Base-by-base conservation (phyloP, 35 echinoderm and acorn worm genomes). In the Chiridota heheva region DNA sequence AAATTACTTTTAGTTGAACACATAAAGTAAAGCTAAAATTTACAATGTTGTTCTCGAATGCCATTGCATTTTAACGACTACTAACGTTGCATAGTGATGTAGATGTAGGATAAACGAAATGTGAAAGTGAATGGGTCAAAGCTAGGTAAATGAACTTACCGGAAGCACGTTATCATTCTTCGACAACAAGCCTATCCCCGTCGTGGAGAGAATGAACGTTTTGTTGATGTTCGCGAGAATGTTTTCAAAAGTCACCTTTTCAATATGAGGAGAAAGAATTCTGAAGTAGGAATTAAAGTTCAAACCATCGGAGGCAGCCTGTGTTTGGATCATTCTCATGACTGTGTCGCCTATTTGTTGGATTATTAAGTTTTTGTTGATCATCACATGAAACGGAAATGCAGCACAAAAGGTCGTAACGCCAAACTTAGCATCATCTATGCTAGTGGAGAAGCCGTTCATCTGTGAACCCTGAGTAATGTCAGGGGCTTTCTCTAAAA, bases 311-410 rank as follows among this genome's bases (percentile, higher is more conserved):
- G 60, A 60, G 26, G 87, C 82, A 60, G 76, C 74, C 31, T 67
- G 67, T 46, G 78, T 48, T 12, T 82, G 73, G 42, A 96, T 86
- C 87, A 96, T 90, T 31, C 92, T 72, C 59, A 96, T 78, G 39
- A 96, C 88, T 10, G 92, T 90, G 51, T 96, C 87, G 24, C 92
- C 92, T 7, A 90, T 63, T 37, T 96, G 92, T 40, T 85, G 73
- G 38, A 96, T 96, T 26, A 81, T 65, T 60, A 96, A 58, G 39
- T 82, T 68, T 60, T 87, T 55, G 42, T 96, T 86, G 43, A 96
- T 86, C 70, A 96, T 73, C 2, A 96, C 42, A 76, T 96, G 92
- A 69, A 96, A 96, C 18, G 92, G 92, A 77, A 85, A 96, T 0
- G 92, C 87, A 18, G 87, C 77, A 58, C 87, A 88, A 46, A 96